Evolutionary conservation across 2,797 vertebrate genomes (phyloP).

Genomic region (Melanotaenia trifasciata): DNA sequence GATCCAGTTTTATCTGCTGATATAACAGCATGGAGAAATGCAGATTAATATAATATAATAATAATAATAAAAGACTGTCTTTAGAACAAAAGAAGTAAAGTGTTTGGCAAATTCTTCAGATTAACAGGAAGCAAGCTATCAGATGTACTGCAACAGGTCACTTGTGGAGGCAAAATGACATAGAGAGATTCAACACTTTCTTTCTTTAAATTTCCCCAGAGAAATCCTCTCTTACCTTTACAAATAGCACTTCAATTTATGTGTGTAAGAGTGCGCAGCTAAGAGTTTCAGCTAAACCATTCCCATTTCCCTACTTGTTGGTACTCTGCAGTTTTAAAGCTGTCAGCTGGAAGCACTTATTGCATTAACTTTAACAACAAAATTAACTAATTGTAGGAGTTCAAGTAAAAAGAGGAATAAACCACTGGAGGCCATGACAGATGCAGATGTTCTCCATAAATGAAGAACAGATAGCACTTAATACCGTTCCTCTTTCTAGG

Average conservation of each 20-base stretch:
- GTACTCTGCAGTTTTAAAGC: slow-evolving; percentile 17
- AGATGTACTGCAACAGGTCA: slow-evolving; percentile 37
- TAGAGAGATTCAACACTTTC: slow-evolving; percentile 43
- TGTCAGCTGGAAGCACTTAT: slow-evolving; percentile 9
- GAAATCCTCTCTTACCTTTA: slow-evolving; percentile 51
- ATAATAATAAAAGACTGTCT: slow-evolving; percentile 12
- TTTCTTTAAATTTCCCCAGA: slow-evolving; percentile 68
- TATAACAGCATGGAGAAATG: slow-evolving; percentile 8
- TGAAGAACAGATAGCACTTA: slow-evolving; percentile 58
- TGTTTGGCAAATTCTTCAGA: neutral
- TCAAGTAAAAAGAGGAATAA: slow-evolving; percentile 43
- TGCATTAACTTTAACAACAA: slow-evolving; percentile 25
- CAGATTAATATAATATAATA: neutral
- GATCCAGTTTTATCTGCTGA: slow-evolving; percentile 4
- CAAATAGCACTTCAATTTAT: slow-evolving; percentile 61
- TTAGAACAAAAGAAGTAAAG: slow-evolving; percentile 1
- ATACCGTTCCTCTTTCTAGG: slow-evolving; percentile 56
- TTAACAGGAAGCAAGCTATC: slow-evolving; percentile 27
- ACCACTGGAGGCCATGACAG: slow-evolving; percentile 38
- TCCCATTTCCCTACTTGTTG: slow-evolving; percentile 25
- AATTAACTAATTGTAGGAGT: slow-evolving; percentile 40
- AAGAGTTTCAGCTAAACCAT: slow-evolving; percentile 21
- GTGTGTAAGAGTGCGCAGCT: slow-evolving; percentile 20
- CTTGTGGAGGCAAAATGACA: slow-evolving; percentile 37
- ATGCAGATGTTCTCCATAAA: slow-evolving; percentile 51